Base-by-base conservation (phyloP, 2,113 vertebrate genomes). In the Phycodurus eques region DNA sequence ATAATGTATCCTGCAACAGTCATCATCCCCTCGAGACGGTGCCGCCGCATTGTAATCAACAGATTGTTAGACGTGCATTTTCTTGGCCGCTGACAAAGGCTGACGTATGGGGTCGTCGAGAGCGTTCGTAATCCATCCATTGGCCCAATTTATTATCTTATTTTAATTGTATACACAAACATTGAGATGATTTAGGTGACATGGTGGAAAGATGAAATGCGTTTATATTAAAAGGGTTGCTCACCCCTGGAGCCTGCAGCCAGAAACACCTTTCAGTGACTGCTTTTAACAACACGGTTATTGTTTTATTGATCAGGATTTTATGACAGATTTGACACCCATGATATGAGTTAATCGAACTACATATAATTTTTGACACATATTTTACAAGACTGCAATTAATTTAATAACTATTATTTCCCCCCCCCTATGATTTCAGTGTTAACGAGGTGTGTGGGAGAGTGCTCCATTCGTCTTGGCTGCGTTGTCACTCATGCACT, bases 81-180 rank as follows among this genome's bases (percentile, higher is more conserved):
- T 95, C 95, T 91, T 88, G 90, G 94, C 93, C 93, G 87, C 90
- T 93, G 98, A 97, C 96, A 96, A 93, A 91, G 90, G 84, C 92
- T 93, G 95, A 98, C 94, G 93, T 95, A 98, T 96, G 96, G 93
- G 97, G 96, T 97, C 95, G 91, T 80, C 82, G 90, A 89, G 94
- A 94, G 93, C 93, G 88, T 94, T 94, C 92, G 92, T 95, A 96
- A 98, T 98, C 95, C 95, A 96, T 97, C 96, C 95, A 94, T 93
- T 91, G 94, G 94, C 86, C 87, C 94, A 96, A 98, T 99, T 99
- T 98, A 99, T 98, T 93, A 94, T 95, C 96, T 96, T 96, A 99
- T 99, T 98, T 97, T 99, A 99, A 99, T 98, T 99, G 97, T 99
- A 99, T 98, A 99, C 96, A 99, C 96, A 98, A 99, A 99, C 98